Percentiles rank a stretch among this genome's conserved stretches.
Evolutionary conservation across 1,140 invertebrate species (phyloP).

Genomic region (Cyphomyrmex costatus): DNA sequence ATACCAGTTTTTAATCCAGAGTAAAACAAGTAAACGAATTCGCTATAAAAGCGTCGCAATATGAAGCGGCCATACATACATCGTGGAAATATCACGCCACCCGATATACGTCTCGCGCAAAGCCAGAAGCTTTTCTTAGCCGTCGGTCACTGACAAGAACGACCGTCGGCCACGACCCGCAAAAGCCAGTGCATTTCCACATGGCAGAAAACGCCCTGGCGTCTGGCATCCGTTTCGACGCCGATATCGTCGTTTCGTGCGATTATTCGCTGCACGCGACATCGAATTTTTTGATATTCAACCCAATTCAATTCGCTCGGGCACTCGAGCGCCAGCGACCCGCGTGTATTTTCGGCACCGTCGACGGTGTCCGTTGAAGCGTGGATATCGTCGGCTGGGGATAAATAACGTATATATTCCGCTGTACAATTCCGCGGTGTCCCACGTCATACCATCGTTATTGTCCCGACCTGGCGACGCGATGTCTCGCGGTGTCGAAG

Average conservation of each 20-base stretch:
- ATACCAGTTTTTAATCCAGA: too few relatives aligned
- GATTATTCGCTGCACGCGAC: background rate
- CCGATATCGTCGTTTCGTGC: slow-evolving; percentile 5
- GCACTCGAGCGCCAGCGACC: background rate
- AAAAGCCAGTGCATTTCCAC: slow-evolving; percentile 31
- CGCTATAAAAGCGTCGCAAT: background rate
- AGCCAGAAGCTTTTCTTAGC: slow-evolving; percentile 61
- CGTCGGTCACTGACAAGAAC: slow-evolving; percentile 64
- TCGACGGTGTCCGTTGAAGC: slow-evolving; percentile 5
- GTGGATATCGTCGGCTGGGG: background rate
- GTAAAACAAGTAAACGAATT: too few relatives aligned
- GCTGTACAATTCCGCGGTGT: background rate
- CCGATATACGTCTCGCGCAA: slow-evolving; percentile 35
- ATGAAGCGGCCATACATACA: background rate
- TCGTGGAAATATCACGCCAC: slow-evolving; percentile 48
- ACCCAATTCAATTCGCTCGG: background rate
- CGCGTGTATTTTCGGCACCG: slow-evolving; percentile 21
- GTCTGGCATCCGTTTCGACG: slow-evolving; percentile 13
- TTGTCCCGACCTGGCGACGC: slow-evolving; percentile 23
- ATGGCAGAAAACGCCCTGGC: background rate
- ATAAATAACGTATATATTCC: slow-evolving; percentile 37
- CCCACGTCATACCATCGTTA: background rate
- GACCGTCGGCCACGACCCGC: background rate
- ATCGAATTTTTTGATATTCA: background rate
- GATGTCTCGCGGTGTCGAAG: slow-evolving; percentile 21